Evolutionary conservation across 2,113 vertebrate genomes (phyloP).

Genomic region (Cygnus buccinator): DNA sequence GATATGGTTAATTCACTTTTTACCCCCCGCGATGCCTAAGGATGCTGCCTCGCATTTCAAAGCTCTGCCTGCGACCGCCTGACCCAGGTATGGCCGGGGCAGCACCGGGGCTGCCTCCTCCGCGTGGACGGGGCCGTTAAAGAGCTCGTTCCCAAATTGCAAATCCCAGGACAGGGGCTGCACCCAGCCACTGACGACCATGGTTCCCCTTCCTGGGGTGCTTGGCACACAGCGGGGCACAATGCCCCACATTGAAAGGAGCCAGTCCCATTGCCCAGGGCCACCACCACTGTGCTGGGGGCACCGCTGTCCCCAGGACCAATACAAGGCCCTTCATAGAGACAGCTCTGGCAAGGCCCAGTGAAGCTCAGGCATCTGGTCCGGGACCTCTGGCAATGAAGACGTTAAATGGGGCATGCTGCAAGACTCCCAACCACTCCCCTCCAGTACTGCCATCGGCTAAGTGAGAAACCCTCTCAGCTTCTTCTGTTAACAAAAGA

Average conservation of each 20-base stretch:
- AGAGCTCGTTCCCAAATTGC: not conserved
- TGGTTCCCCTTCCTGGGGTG: not conserved
- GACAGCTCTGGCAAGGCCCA: not conserved
- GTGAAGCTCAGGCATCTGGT: not conserved
- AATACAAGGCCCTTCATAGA: not conserved
- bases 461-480: accelerated
- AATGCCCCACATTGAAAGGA: not conserved
- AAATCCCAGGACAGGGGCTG: not conserved
- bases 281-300: not conserved
- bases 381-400: not conserved
- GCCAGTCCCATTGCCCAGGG: not conserved
- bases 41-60: constrained; percentile 57
- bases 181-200: not conserved
- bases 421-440: not conserved
- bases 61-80: not conserved
- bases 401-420: not conserved
- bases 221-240: accelerated
- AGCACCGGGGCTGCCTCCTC: not conserved
- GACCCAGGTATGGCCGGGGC: not conserved
- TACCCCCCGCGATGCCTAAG: constrained; percentile 35
- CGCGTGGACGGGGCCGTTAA: not conserved
- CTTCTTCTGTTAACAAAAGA: not conserved
- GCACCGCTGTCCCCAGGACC: not conserved
- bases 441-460: not conserved
- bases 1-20: constrained; percentile 68